Base-by-base conservation (phyloP, 2,113 vertebrate genomes). In the Protobothrops flavoviridis region DNA sequence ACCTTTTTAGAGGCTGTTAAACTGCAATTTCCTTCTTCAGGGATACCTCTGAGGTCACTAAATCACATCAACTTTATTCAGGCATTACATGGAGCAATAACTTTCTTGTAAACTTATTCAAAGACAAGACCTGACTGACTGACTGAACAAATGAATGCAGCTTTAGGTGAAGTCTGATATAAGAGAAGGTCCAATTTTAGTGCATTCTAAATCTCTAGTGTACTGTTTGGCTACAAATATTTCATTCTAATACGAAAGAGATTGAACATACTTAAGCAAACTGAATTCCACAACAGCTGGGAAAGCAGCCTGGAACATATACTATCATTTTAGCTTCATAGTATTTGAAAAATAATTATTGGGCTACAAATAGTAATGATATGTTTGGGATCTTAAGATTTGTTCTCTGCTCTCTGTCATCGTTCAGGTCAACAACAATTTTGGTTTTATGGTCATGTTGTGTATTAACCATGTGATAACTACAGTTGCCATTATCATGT, bases 21-120 rank as follows among this genome's bases (percentile, higher is more conserved):
- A 90, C 93, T 91, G 21, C 39, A 43, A 59, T 91, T 90, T n/a
- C 90, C 45, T 93, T 88, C 88, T 94, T 56, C 89, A 91, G 92
- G 29, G 93, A 64, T 59, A 94, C 86, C 33, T 55, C 86, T 91
- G 15, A 94, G 90, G 5, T 93, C 81, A 48, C 87, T 55, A 43
- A 74, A 45, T 87, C n/a, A 43, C 89, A 88, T 89, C 74, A 55
- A 69, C 23, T 91, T 85, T 1, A 74, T 93, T 53, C 87, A 91
- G 52, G 11, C n/a, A 4, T 26, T 48, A 15, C 4, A 1, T 89
- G 52, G 29, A 33, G 64, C 64, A 90, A 33, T 21, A 21, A 26
- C 39, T 43, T 91, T 21, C 39, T 90, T 5, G 0, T 0, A 13
- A 91, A 50, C 91, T 33, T 90, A 5, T 53, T 88, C 55, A 85